Percentiles rank a stretch among this genome's conserved stretches.
Conservation (phyloP, 2,888 invertebrate species). For the Agonopterix heracliana region DNA sequence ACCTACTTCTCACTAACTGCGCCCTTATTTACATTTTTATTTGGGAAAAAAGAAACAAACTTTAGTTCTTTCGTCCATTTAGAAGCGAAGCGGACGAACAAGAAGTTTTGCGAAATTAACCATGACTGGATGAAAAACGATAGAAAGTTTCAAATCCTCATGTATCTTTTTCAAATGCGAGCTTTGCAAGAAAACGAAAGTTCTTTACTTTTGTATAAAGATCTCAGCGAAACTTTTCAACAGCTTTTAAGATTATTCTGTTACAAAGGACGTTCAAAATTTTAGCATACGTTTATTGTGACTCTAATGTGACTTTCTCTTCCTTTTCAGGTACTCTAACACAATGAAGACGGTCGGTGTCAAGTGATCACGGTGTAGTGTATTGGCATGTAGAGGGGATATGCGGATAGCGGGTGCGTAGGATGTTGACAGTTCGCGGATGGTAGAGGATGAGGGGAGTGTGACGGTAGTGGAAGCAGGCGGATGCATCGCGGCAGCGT, state of each 20-base stretch:
- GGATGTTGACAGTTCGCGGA: slow-evolving; percentile 8
- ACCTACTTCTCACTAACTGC: too few relatives aligned
- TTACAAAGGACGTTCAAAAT: slow-evolving; percentile 8
- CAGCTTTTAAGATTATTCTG: not conserved
- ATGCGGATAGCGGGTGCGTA: slow-evolving; percentile 3
- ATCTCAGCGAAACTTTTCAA: not conserved
- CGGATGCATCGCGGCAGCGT: slow-evolving; percentile 71
- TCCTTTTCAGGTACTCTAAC: slow-evolving; percentile 8
- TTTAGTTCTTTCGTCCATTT: too few relatives aligned
- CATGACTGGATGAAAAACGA: too few relatives aligned
- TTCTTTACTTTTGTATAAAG: not conserved
- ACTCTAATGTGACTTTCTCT: not conserved
- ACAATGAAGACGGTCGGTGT: slow-evolving; percentile 7
- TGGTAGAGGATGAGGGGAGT: slow-evolving; percentile 33
- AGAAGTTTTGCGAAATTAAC: too few relatives aligned
- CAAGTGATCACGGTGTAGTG: slow-evolving; percentile 5
- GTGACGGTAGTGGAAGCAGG: slow-evolving; percentile 45
- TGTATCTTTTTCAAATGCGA: too few relatives aligned
- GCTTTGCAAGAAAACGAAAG: not conserved
- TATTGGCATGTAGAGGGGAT: slow-evolving; percentile 3
- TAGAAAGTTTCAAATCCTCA: too few relatives aligned
- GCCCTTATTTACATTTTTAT: too few relatives aligned
- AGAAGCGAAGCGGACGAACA: too few relatives aligned
- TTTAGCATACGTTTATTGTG: not conserved
- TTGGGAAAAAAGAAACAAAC: too few relatives aligned